Evolutionary conservation across 2,797 vertebrate genomes (phyloP), one percentile per base, ranked within the genome.

Genomic region (Cygnus olor): DNA sequence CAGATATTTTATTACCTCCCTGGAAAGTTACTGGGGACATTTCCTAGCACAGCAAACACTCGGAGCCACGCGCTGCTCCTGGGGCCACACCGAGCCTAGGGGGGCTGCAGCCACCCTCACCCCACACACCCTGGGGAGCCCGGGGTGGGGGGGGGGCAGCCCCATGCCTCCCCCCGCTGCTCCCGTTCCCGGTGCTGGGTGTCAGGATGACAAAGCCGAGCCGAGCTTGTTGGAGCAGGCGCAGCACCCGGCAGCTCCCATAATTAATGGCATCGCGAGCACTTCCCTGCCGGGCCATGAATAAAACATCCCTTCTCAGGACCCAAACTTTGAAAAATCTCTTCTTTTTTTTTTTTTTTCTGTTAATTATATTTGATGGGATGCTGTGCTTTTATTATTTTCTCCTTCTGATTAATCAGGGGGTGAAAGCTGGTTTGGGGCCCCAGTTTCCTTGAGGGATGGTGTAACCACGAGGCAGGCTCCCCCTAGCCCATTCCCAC

Each of bases 181-280:
- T 89, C 93, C 78, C 14, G 0, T 40, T 90, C 88, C 71, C 54
- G 0, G 0, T 7, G 3, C 21, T 1, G 11, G 77, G 87, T 97
- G 97, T 95, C 97, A 97, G 97, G 94, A 97, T 97, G 97, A 98
- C 95, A 61, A 97, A 98, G 91, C 79, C 25, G 2, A 85, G 77
- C 84, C 16, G 6, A 44, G 94, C 71, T 65, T 32, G 0, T 49
- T 0, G 1, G 91, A 88, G 95, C 96, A 69, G 94, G 61, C 87
- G 1, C 85, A 88, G 93, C 90, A 85, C 89, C 79, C 45, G 0
- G 82, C 85, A 42, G 76, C 66, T 89, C 90, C 66, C n/a, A 1
- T 97, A 96, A 98, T 97, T 97, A 96, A 98, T 98, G 93, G 90
- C 70, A 27, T 87, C 8, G 24, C 44, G 88, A 89, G 86, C 86